These are phyloP conservation scores for Mercenaria mercenaria DNA, from an alignment of 1,140 invertebrate genomes.

Conservation along the genomic window DNA sequence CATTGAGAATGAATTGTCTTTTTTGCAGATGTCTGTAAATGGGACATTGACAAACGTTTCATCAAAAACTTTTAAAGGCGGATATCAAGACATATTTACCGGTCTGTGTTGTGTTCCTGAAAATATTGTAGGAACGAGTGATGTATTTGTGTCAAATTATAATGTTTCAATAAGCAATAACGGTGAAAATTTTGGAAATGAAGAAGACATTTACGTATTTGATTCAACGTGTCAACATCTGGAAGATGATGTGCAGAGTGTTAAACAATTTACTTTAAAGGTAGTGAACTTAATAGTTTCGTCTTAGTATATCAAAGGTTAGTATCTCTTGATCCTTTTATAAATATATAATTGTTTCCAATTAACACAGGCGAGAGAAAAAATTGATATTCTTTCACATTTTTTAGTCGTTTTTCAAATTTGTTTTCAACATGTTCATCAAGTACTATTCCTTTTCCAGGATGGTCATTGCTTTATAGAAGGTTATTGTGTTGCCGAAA, in stretches of 20 bases:
- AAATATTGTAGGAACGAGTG: background rate
- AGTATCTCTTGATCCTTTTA: no score
- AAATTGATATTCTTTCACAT: no score
- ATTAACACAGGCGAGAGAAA: no score
- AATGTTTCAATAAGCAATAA: background rate
- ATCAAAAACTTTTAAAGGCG: background rate
- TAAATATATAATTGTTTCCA: no score
- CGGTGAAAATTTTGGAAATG: background rate
- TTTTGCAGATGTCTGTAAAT: no score
- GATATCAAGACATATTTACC: background rate
- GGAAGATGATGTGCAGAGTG: background rate
- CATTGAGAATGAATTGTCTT: no score
- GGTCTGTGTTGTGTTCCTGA: background rate
- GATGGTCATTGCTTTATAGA: background rate
- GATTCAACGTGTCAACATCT: background rate
- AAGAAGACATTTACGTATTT: background rate
- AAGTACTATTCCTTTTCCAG: background rate
- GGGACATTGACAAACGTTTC: background rate
- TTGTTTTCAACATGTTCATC: no score
- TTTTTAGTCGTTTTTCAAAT: no score
- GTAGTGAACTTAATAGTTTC: background rate
- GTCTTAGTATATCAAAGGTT: background rate
- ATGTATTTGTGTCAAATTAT: background rate
- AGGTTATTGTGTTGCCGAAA: background rate
- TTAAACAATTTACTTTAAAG: background rate